These are phyloP conservation scores for Oxystoma pomonae DNA, from an alignment of 2,888 invertebrate genomes.

Conservation along the genomic window DNA sequence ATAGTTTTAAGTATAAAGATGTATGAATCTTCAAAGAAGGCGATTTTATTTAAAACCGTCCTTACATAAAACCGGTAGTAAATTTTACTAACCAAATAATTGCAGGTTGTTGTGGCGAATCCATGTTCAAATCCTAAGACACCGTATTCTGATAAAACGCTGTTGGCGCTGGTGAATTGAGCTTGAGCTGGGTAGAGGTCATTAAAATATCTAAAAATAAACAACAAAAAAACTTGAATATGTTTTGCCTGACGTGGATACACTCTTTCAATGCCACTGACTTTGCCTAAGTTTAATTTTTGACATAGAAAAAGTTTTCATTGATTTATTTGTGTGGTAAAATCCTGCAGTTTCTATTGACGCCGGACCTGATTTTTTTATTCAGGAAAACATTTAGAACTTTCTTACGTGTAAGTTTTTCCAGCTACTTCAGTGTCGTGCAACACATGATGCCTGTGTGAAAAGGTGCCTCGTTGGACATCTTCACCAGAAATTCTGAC, in stretches of 20 bases:
- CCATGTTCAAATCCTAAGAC: constrained; percentile 62
- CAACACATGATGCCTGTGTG: constrained; percentile 87
- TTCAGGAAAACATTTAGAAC: no score
- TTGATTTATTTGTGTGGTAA: constrained; percentile 7
- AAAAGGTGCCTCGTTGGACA: constrained; percentile 96
- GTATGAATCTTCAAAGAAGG: no score
- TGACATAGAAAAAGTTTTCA: no score
- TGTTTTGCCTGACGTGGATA: no score
- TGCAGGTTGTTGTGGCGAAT: constrained; percentile 96
- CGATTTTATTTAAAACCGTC: no score
- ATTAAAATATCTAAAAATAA: constrained; percentile 63
- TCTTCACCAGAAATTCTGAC: constrained; percentile 94
- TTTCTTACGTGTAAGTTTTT: not conserved
- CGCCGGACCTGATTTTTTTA: no score
- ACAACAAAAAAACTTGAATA: no score
- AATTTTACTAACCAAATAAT: constrained; percentile 78
- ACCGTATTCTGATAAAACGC: constrained; percentile 94
- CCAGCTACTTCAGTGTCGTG: constrained; percentile 40
- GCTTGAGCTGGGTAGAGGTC: constrained; percentile 96
- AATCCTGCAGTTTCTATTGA: no score
- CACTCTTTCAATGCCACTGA: no score
- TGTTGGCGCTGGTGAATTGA: constrained; percentile 96
- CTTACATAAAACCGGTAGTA: no score
- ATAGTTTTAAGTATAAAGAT: no score
- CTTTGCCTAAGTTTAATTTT: no score